Base-by-base conservation (phyloP, 2,113 vertebrate genomes). In the Podocnemis expansa region DNA sequence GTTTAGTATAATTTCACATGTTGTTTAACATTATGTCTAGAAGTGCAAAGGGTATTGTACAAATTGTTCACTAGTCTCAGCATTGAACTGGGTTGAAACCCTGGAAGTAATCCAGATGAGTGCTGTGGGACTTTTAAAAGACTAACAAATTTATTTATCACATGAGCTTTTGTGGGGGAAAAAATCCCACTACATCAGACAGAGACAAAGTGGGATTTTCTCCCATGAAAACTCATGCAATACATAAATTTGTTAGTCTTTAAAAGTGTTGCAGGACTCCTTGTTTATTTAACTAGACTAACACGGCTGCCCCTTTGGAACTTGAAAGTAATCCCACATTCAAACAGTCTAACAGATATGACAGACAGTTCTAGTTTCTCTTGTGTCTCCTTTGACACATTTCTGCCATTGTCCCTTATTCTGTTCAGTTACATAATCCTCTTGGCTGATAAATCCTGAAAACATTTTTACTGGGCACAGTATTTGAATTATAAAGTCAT, bases 381-480 rank as follows among this genome's bases (percentile, higher is more conserved):
- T 79, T 90, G 82, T 93, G 87, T 78, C 96, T 80, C 89, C 88
- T 82, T 94, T 93, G 51, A 81, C 86, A 92, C 78, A 58, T 93
- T 95, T 91, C 95, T 92, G 96, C 94, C 95, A 97, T 95, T 96
- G 96, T 84, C 79, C 11, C 94, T 91, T 94, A 60, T 31, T 87
- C 49, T 75, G 92, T 87, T 88, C 91, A 95, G 92, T 93, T 96
- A 93, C 89, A 88, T 93, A 87, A 95, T 93, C 87, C 94, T 94
- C 91, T 92, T 91, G 92, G 29, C 91, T 86, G 94, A 34, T 41
- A 87, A 96, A 93, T 95, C 95, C 93, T 88, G 43, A 89, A 92
- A 86, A 47, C 10, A 92, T 85, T 94, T 76, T 95, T 95, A 82
- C 3, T 88, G 85, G 95, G 82, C 10, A 93, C 67, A 85, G 85